Conservation (phyloP, 2,797 vertebrate species). For the Galagoides demidoff region DNA sequence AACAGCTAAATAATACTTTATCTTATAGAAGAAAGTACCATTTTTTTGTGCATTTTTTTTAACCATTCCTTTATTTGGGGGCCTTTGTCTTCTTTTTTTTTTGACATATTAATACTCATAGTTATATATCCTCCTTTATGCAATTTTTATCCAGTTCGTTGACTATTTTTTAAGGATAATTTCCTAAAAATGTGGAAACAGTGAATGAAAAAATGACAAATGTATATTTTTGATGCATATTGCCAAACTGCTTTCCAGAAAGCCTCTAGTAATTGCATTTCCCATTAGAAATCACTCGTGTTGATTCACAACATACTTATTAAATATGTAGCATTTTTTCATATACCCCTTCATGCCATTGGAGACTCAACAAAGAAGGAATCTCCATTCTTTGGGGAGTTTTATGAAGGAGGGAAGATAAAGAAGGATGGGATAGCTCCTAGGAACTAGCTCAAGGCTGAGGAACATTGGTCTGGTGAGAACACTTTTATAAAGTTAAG, state of each 20-base stretch:
- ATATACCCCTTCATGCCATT: not conserved
- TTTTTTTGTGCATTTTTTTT: not conserved
- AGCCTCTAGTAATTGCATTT: not conserved
- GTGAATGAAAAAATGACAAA: not conserved
- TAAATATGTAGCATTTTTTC: constrained; percentile 6
- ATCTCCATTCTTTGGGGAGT: not conserved
- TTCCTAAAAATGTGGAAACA: not conserved
- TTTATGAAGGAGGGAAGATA: not conserved
- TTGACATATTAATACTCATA: not conserved
- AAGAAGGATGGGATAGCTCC: not conserved
- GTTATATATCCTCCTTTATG: not conserved
- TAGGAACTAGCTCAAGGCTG: not conserved
- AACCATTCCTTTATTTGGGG: not conserved
- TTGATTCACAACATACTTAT: constrained; percentile 30
- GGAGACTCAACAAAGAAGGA: not conserved
- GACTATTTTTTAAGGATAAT: not conserved
- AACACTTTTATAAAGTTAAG: not conserved
- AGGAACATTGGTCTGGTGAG: not conserved
- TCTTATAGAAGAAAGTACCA: not conserved
- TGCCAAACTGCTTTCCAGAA: constrained; percentile 21
- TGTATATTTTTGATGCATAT: not conserved
- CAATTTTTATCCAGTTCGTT: not conserved
- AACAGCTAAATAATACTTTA: not conserved
- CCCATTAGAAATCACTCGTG: not conserved
- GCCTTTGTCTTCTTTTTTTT: not conserved